These are phyloP conservation scores for Abscondita cerata DNA, from an alignment of 2,888 invertebrate species.

Conservation along the genomic window DNA sequence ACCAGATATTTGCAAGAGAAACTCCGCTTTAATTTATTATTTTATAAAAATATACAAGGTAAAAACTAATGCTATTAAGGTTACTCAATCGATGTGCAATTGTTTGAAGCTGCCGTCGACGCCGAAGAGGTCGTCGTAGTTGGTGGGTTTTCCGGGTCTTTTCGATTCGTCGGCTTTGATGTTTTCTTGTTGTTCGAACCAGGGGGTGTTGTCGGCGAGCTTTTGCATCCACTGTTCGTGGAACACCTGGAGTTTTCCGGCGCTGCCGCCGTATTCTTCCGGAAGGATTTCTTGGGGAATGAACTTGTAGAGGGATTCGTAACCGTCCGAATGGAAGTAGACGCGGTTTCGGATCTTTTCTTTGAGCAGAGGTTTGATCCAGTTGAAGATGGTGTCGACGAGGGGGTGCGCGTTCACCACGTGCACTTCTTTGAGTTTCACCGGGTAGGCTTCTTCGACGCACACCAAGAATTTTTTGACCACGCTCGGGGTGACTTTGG, in stretches of 20 bases:
- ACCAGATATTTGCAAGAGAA: too few species aligned
- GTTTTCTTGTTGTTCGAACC: slow-evolving; percentile 82
- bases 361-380: slow-evolving; percentile 86
- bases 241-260: slow-evolving; percentile 74
- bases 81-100: slow-evolving; percentile 81
- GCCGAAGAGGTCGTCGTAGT: slow-evolving; percentile 87
- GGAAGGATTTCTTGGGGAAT: slow-evolving; percentile 83
- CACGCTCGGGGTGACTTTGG: slow-evolving; percentile 82
- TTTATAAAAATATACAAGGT: too few species aligned
- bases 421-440: slow-evolving; percentile 86
- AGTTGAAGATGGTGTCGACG: slow-evolving; percentile 84
- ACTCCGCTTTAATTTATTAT: too few species aligned
- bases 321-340: slow-evolving; percentile 73
- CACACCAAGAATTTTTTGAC: slow-evolving; percentile 87
- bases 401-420: slow-evolving; percentile 84
- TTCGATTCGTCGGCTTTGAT: slow-evolving; percentile 80
- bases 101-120: slow-evolving; percentile 89
- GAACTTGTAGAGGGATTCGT: slow-evolving; percentile 78
- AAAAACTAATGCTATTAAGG: too few species aligned
- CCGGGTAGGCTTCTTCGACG: slow-evolving; percentile 88
- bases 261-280: slow-evolving; percentile 82
- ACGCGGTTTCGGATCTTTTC: slow-evolving; percentile 87
- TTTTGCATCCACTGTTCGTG: slow-evolving; percentile 83
- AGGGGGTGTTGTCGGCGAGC: slow-evolving; percentile 75
- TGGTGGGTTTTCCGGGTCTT: slow-evolving; percentile 85